Conservation (phyloP, 2,113 vertebrate species). For the Pedetes capensis region DNA sequence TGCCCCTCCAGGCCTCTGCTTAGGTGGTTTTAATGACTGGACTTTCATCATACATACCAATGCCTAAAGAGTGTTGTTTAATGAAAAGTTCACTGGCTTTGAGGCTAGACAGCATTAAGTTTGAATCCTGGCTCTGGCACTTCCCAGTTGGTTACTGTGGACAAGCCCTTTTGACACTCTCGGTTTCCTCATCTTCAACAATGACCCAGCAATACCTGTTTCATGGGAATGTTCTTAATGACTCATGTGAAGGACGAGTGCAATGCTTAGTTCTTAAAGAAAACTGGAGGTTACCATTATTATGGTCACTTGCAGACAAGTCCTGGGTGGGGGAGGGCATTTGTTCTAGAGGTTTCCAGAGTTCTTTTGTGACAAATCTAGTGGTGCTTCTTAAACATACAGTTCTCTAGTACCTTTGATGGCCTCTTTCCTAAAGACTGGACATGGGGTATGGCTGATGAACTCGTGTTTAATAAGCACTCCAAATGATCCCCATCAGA, state of each 20-base stretch:
- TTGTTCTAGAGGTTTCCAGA: neutral
- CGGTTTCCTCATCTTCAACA: neutral
- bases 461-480: neutral
- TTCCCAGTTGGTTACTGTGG: neutral
- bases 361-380: neutral
- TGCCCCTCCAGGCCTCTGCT: neutral
- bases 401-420: neutral
- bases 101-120: neutral
- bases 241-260: neutral
- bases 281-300: neutral
- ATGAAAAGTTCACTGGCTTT: neutral
- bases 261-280: neutral
- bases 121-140: neutral
- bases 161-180: neutral
- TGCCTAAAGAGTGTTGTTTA: neutral
- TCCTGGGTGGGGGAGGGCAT: neutral
- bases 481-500: neutral
- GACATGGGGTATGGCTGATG: neutral
- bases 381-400: neutral
- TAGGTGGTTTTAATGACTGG: neutral
- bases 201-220: neutral
- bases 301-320: neutral
- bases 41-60: rapidly evolving
- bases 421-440: neutral
- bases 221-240: neutral